phyloP scores from a whole-genome alignment of 2,113 vertebrate species.

The Rhodinocichla rosea region DNA sequence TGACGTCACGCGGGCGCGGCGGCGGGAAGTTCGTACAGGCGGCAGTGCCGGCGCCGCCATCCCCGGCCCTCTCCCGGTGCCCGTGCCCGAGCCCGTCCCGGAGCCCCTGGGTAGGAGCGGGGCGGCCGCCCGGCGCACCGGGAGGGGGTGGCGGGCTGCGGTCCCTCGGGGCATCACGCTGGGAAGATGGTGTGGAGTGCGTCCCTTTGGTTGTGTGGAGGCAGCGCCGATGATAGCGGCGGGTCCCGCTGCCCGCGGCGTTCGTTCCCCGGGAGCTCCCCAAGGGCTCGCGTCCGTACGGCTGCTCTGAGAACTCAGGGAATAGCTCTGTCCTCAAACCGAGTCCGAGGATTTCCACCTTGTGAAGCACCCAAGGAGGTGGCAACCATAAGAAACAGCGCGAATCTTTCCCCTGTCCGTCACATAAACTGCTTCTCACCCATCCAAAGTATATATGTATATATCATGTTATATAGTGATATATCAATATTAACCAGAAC shows the following conservation, averaged over 20 bases:
- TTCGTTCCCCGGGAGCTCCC: too few species aligned
- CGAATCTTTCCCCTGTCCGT: too few species aligned
- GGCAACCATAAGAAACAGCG: rapidly evolving
- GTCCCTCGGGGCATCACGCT: not conserved
- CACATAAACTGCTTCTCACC: rapidly evolving
- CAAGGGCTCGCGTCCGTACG: rapidly evolving
- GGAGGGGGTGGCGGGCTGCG: too few species aligned
- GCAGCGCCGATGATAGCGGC: not conserved
- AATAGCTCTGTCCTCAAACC: rapidly evolving
- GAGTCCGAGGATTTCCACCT: rapidly evolving
- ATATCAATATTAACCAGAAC: not conserved
- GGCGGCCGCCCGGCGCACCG: too few species aligned
- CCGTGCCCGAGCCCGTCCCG: rapidly evolving
- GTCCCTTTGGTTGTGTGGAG: not conserved
- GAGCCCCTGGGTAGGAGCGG: not conserved
- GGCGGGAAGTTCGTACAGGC: not conserved
- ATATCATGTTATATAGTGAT: too few species aligned
- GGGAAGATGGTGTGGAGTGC: not conserved
- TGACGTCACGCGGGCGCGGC: not conserved
- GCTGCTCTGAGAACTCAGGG: rapidly evolving
- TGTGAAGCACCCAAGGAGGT: rapidly evolving
- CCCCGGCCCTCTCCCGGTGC: too few species aligned
- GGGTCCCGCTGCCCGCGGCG: too few species aligned
- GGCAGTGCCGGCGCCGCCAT: not conserved
- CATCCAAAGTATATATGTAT: too few species aligned